phyloP scores from a whole-genome alignment of 64 coral and sea anemone genomes.

The Montipora foliosa region DNA sequence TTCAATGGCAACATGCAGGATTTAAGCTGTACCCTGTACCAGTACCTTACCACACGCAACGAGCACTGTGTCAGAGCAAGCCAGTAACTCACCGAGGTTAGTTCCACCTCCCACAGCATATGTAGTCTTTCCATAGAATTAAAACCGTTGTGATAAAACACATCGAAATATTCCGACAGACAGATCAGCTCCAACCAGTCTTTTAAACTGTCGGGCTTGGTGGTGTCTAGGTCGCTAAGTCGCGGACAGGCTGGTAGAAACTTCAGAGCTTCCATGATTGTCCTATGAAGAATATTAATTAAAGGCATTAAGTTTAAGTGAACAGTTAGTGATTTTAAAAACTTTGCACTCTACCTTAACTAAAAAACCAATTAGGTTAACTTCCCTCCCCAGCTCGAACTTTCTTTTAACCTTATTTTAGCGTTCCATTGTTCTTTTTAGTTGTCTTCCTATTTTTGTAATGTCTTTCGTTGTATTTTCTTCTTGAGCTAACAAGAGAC shows the following conservation, averaged over 20 bases:
- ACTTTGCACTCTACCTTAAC: not conserved
- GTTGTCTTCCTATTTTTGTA: too few relatives aligned
- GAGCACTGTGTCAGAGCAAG: too few relatives aligned
- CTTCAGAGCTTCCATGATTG: slow-evolving; percentile 88
- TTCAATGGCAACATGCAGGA: too few relatives aligned
- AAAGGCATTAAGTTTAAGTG: not conserved
- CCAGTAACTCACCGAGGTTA: slow-evolving; percentile 90
- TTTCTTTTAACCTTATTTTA: too few relatives aligned
- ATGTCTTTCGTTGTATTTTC: too few relatives aligned
- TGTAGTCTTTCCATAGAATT: slow-evolving; percentile 89
- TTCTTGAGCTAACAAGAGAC: too few relatives aligned
- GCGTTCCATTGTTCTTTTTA: too few relatives aligned
- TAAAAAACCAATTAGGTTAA: too few relatives aligned
- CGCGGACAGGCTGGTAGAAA: slow-evolving; percentile 72
- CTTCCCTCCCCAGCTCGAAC: too few relatives aligned
- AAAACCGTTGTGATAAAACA: slow-evolving; percentile 88
- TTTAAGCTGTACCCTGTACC: too few relatives aligned
- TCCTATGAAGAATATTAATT: slow-evolving; percentile 45
- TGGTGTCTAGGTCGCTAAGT: slow-evolving; percentile 13
- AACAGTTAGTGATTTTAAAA: not conserved
- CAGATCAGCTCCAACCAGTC: slow-evolving; percentile 81
- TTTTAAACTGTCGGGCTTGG: slow-evolving; percentile 56
- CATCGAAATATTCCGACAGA: slow-evolving; percentile 80
- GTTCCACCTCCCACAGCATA: slow-evolving; percentile 94
- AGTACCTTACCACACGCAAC: not conserved